These are phyloP conservation scores for Nesidiocoris tenuis DNA, from an alignment of 2,888 invertebrate species.

Conservation along the genomic window DNA sequence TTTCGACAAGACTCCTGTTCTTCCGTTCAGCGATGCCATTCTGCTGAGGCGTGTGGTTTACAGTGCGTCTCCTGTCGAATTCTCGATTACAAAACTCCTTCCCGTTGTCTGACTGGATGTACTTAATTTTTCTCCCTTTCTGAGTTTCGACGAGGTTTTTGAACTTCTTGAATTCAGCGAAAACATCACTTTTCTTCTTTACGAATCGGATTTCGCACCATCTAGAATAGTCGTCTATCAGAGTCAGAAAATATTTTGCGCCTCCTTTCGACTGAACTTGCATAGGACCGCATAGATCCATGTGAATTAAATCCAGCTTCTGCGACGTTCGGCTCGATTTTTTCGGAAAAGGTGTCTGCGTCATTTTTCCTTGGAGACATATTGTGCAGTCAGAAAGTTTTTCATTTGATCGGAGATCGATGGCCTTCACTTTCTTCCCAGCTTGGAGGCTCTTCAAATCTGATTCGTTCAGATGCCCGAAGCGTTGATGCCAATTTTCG, in stretches of 20 bases:
- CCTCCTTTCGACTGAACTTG: neutral
- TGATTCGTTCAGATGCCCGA: neutral
- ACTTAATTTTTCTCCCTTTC: too few species aligned
- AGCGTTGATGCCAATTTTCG: slow-evolving; percentile 13
- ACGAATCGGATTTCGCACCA: neutral
- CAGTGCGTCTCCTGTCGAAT: too few species aligned
- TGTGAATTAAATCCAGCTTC: neutral
- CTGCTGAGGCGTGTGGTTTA: too few species aligned
- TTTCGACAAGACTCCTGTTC: too few species aligned
- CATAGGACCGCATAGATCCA: slow-evolving; percentile 2
- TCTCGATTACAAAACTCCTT: too few species aligned
- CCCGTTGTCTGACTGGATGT: too few species aligned
- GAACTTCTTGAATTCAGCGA: too few species aligned
- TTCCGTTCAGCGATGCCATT: too few species aligned
- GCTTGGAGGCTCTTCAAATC: neutral
- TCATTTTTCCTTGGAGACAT: neutral
- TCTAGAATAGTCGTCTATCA: neutral
- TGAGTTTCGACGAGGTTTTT: too few species aligned
- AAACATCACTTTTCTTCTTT: neutral
- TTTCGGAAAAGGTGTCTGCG: neutral
- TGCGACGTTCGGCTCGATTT: neutral
- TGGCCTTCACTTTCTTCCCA: neutral
- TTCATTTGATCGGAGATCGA: neutral
- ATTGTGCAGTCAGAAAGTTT: neutral
- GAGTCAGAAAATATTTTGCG: neutral